phyloP scores from a whole-genome alignment of 2,888 invertebrate species.

The Linyphia triangularis region DNA sequence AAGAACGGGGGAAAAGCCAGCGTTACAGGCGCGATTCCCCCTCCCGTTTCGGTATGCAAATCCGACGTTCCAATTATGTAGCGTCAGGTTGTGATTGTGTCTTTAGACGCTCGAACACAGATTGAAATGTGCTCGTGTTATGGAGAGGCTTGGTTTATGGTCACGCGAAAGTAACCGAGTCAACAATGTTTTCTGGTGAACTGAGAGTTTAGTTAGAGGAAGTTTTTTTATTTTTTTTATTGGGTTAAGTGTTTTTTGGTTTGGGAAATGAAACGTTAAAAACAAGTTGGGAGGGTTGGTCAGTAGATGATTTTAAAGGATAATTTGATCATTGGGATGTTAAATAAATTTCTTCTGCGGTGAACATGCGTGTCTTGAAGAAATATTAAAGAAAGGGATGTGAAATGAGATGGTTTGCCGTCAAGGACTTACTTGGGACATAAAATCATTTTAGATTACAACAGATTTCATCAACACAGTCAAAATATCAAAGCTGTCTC shows the following conservation, averaged over 20 bases:
- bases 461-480: too few species aligned
- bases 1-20: neutral
- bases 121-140: slow-evolving; percentile 29
- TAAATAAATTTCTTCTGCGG: too few species aligned
- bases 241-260: neutral
- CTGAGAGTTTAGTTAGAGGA: neutral
- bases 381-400: too few species aligned
- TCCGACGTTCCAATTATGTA: slow-evolving; percentile 9
- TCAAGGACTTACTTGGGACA: too few species aligned
- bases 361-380: too few species aligned
- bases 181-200: neutral
- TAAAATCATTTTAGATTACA: too few species aligned
- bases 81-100: slow-evolving; percentile 17
- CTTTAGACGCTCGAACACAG: slow-evolving; percentile 23
- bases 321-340: too few species aligned
- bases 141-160: neutral
- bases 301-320: too few species aligned
- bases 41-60: slow-evolving; percentile 1
- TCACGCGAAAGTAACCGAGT: slow-evolving; percentile 11
- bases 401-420: too few species aligned
- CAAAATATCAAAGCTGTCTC: too few species aligned
- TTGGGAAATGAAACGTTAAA: neutral
- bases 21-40: neutral
- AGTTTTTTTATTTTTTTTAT: neutral
- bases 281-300: too few species aligned